These are phyloP conservation scores for Drosophila ezoana DNA, from an alignment of 2,888 invertebrate genomes.

Conservation along the genomic window DNA sequence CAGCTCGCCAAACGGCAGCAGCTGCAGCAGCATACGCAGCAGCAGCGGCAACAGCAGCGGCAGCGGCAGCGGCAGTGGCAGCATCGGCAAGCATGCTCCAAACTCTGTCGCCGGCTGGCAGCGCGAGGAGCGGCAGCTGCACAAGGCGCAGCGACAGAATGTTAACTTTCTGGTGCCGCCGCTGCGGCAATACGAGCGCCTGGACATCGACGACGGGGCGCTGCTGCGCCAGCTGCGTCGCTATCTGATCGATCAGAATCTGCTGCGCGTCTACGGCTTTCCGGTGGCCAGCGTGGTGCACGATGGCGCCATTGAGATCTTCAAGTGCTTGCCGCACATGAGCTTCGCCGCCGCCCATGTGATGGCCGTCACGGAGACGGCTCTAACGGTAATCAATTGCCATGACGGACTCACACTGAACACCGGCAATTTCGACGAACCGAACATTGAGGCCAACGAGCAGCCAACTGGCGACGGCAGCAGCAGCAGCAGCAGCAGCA, in stretches of 20 bases:
- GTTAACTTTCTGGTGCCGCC: conserved; percentile 79
- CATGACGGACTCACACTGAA: conserved; percentile 70
- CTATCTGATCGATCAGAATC: conserved; percentile 88
- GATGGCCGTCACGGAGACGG: conserved; percentile 44
- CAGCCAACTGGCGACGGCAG: conserved; percentile 1
- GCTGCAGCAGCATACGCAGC: conserved; percentile 53
- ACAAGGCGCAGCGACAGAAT: conserved; percentile 26
- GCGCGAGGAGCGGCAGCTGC: conserved; percentile 24
- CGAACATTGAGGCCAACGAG: no score
- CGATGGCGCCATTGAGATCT: conserved; percentile 88
- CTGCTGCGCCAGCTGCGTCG: conserved; percentile 87
- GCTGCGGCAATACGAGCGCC: conserved; percentile 77
- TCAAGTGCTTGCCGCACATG: conserved; percentile 86
- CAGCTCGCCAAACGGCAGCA: conserved; percentile 74
- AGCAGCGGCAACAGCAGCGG: conserved; percentile 14
- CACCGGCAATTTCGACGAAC: conserved; percentile 32
- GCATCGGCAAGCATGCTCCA: conserved; percentile 18
- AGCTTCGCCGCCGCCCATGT: conserved; percentile 53
- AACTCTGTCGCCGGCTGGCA: conserved; percentile 8
- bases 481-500: conserved; percentile 12
- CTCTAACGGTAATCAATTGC: conserved; percentile 71
- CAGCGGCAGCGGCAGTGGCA: conserved; percentile 1
- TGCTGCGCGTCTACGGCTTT: conserved; percentile 89
- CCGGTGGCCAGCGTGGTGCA: conserved; percentile 88
- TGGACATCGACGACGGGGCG: conserved; percentile 86